Percentiles rank a stretch among this genome's conserved stretches.
phyloP scores from a whole-genome alignment of 2,113 vertebrate species.

The Ailuropoda melanoleuca region DNA sequence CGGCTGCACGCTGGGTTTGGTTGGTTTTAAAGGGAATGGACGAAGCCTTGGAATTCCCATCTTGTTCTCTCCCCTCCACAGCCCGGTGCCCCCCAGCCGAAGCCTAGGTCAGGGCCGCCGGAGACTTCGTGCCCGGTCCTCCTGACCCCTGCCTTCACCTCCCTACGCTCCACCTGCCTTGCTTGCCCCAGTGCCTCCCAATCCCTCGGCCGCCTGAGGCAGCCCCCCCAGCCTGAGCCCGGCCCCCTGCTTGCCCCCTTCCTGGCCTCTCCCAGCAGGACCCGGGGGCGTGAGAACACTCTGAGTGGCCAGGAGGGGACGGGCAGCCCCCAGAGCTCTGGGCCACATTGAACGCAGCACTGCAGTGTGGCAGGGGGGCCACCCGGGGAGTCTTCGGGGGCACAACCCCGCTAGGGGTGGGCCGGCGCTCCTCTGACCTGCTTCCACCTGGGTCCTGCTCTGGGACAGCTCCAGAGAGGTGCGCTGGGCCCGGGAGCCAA shows the following conservation, averaged over 20 bases:
- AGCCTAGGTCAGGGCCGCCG: accelerated
- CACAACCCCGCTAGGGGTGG: accelerated
- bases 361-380: accelerated
- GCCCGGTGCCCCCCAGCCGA: background rate
- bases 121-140: background rate
- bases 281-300: accelerated
- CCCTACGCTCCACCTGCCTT: accelerated
- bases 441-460: accelerated
- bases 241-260: accelerated
- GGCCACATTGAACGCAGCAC: accelerated
- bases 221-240: background rate
- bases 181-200: accelerated
- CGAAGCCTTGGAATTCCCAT: background rate
- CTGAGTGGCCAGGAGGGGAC: background rate
- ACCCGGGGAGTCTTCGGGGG: accelerated
- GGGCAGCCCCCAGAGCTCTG: accelerated
- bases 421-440: background rate
- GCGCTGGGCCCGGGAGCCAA: accelerated
- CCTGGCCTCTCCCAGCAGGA: background rate
- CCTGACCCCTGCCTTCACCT: background rate
- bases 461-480: background rate
- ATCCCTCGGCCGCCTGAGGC: accelerated
- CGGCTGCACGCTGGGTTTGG: accelerated
- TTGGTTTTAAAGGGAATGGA: accelerated
- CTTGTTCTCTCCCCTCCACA: background rate